A percentile compares a stretch with the other conserved stretches of the same genome.
These are phyloP conservation scores for Stichodactyla mertensii DNA, from an alignment of 64 coral and sea anemone genomes.

Conservation along the genomic window DNA sequence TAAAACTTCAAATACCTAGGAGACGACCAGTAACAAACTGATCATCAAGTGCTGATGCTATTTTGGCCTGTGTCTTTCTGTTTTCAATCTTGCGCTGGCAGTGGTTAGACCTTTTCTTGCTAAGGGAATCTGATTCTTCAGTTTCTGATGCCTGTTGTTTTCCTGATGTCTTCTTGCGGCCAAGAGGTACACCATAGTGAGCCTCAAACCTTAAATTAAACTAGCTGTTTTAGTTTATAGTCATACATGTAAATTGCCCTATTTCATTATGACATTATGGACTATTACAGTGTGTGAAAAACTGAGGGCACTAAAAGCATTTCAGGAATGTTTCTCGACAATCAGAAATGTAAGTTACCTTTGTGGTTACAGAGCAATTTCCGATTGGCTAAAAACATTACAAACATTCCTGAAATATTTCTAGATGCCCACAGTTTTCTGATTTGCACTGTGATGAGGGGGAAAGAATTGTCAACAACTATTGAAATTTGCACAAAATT, in stretches of 20 bases:
- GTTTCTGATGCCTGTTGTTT: slow-evolving; percentile 34
- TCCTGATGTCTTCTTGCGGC: slow-evolving; percentile 78
- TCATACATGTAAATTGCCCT: not conserved
- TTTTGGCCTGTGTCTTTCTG: slow-evolving; percentile 39
- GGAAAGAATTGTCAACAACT: too few relatives aligned
- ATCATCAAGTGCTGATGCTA: slow-evolving; percentile 50
- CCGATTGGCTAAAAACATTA: too few relatives aligned
- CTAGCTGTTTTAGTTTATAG: not conserved
- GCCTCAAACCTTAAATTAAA: slow-evolving; percentile 63
- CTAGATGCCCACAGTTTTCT: too few relatives aligned
- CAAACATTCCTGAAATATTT: too few relatives aligned
- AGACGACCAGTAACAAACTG: slow-evolving; percentile 87
- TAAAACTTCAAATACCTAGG: slow-evolving; percentile 37
- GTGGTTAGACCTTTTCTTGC: slow-evolving; percentile 80
- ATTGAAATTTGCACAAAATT: too few relatives aligned
- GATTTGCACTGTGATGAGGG: too few relatives aligned
- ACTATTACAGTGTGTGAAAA: too few relatives aligned
- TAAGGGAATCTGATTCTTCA: slow-evolving; percentile 71
- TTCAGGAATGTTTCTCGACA: too few relatives aligned
- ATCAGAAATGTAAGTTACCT: too few relatives aligned
- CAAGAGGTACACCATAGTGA: slow-evolving; percentile 84
- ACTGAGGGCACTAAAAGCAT: too few relatives aligned
- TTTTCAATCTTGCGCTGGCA: slow-evolving; percentile 59
- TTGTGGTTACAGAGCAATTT: too few relatives aligned
- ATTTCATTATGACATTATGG: not conserved